Percentiles rank a stretch among this genome's conserved stretches.
Conservation (phyloP, 2,113 vertebrate genomes). For the Cynopterus brachyotis region DNA sequence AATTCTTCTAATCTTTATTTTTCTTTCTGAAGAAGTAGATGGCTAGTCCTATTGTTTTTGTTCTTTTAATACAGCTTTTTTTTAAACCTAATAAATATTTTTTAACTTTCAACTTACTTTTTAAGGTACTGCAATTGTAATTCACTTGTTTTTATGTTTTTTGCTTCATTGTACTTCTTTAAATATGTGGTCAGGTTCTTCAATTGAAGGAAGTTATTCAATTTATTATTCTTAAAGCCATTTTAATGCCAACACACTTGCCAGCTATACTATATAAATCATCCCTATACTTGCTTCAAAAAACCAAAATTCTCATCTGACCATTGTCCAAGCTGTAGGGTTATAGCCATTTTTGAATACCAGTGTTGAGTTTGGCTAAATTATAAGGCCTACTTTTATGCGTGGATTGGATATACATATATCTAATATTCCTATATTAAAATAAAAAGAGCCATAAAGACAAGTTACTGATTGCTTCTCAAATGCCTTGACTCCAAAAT, state of each 20-base stretch:
- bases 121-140: neutral
- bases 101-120: neutral
- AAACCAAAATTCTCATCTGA: neutral
- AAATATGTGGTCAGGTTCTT: neutral
- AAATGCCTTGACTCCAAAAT: neutral
- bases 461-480: slow-evolving; percentile 7
- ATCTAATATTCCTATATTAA: neutral
- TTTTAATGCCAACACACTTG: neutral
- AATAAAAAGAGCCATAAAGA: neutral
- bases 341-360: neutral
- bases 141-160: slow-evolving; percentile 24
- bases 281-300: neutral
- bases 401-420: neutral
- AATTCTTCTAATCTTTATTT: neutral
- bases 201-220: neutral
- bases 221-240: neutral
- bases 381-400: neutral
- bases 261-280: neutral
- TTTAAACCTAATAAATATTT: slow-evolving; percentile 17
- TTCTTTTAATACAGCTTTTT: neutral
- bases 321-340: neutral
- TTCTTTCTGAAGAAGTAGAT: neutral
- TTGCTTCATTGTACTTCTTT: neutral
- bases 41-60: neutral
- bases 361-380: neutral